Evolutionary conservation across 2,888 invertebrate genomes (phyloP).

Genomic region (Dynastes tityus): DNA sequence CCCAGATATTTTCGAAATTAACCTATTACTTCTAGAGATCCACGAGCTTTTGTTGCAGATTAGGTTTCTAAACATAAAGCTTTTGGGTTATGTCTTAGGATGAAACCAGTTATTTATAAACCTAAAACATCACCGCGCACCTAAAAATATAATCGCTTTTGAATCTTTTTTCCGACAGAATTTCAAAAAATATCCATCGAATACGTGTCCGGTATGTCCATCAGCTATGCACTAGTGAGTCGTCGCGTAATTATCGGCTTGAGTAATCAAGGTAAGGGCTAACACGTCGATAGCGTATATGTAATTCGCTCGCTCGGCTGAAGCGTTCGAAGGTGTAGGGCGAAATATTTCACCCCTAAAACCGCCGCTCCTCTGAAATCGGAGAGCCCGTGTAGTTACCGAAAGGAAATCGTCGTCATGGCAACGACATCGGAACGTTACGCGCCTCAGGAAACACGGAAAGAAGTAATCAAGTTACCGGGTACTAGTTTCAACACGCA

Average conservation of each 20-base stretch:
- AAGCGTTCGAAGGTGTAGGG: slow-evolving; percentile 5
- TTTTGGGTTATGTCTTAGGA: too few species aligned
- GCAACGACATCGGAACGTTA: slow-evolving; percentile 32
- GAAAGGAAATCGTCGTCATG: slow-evolving; percentile 44
- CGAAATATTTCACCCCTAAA: slow-evolving; percentile 33
- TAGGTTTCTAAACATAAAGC: too few species aligned
- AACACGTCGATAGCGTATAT: not conserved
- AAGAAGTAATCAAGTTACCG: slow-evolving; percentile 45
- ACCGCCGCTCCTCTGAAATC: slow-evolving; percentile 11
- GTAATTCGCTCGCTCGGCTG: slow-evolving; percentile 6
- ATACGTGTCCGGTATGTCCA: not conserved
- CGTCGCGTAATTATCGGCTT: slow-evolving; percentile 29
- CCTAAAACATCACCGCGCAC: too few species aligned
- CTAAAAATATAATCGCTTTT: too few species aligned
- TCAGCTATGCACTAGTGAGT: not conserved
- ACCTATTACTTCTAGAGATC: too few species aligned
- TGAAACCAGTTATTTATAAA: too few species aligned
- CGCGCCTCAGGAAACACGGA: slow-evolving; percentile 37
- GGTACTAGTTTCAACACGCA: slow-evolving; percentile 40
- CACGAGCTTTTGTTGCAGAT: too few species aligned
- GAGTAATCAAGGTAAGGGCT: slow-evolving; percentile 29
- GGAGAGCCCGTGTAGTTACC: slow-evolving; percentile 38
- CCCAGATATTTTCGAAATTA: too few species aligned
- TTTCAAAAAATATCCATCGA: too few species aligned
- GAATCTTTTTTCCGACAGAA: too few species aligned